These are phyloP conservation scores for Dendrocincla tyrannina DNA, from an alignment of 2,797 vertebrate genomes.

Conservation along the genomic window DNA sequence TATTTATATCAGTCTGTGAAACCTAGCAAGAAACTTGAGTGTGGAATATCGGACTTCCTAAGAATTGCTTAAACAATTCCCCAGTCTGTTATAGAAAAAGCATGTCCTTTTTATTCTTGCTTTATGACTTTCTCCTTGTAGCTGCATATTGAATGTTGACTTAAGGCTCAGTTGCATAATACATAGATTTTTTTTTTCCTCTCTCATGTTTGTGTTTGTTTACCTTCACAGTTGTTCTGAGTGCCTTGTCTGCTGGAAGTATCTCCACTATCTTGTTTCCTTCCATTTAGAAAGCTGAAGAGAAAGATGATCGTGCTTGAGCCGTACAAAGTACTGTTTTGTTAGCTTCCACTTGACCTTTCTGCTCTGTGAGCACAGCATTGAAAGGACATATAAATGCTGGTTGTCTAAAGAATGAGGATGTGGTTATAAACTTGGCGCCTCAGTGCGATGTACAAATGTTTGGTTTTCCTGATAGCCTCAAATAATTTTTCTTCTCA, in stretches of 20 bases:
- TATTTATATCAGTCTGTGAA: not conserved
- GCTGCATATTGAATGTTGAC: not conserved
- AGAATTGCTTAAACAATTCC: not conserved
- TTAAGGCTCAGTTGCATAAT: not conserved
- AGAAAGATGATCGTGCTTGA: not conserved
- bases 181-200: not conserved
- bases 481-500: not conserved
- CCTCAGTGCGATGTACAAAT: not conserved
- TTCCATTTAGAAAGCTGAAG: not conserved
- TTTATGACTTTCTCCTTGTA: not conserved
- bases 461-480: not conserved
- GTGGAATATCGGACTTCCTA: not conserved
- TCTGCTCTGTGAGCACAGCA: not conserved
- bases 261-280: not conserved
- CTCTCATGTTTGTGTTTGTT: not conserved
- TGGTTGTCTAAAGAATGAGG: not conserved
- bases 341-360: constrained; percentile 25
- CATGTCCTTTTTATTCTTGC: not conserved
- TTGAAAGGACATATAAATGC: not conserved
- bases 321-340: constrained; percentile 4
- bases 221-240: not conserved
- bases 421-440: not conserved
- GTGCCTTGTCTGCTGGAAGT: not conserved
- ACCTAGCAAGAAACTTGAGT: not conserved
- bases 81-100: not conserved